Evolutionary conservation across 2,888 invertebrate species (phyloP).

Genomic region (Drosophila koepferae): DNA sequence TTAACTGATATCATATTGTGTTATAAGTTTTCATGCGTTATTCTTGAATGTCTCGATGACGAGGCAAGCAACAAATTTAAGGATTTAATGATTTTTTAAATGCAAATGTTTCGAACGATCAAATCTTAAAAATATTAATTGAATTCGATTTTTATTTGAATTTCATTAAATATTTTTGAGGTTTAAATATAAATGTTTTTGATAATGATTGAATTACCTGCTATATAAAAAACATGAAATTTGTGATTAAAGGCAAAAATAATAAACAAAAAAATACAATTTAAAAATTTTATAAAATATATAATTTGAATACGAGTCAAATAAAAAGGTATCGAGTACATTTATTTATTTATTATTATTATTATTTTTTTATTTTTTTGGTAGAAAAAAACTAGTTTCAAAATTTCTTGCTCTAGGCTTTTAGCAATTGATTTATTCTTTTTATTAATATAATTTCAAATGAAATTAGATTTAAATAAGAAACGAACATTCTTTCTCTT

Average conservation of each 20-base stretch:
- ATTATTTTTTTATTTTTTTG: too few species aligned
- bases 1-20: constrained; percentile 39
- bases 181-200: neutral
- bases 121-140: neutral
- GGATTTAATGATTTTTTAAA: neutral
- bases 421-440: too few species aligned
- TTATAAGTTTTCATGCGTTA: constrained; percentile 65
- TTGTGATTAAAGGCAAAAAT: neutral
- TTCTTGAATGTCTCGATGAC: constrained; percentile 29
- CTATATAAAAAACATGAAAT: neutral
- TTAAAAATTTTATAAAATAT: neutral
- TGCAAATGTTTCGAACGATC: constrained; percentile 8
- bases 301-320: too few species aligned
- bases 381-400: too few species aligned
- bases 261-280: neutral
- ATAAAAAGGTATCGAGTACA: too few species aligned
- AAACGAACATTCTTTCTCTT: neutral
- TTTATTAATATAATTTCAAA: neutral
- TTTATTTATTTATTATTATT: too few species aligned
- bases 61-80: constrained; percentile 17
- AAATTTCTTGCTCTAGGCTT: too few species aligned
- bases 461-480: neutral
- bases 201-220: neutral
- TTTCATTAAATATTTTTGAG: neutral
- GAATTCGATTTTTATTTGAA: neutral